These are phyloP conservation scores for Polypterus bichir DNA, from an alignment of 2,113 vertebrate genomes.

Conservation along the genomic window DNA sequence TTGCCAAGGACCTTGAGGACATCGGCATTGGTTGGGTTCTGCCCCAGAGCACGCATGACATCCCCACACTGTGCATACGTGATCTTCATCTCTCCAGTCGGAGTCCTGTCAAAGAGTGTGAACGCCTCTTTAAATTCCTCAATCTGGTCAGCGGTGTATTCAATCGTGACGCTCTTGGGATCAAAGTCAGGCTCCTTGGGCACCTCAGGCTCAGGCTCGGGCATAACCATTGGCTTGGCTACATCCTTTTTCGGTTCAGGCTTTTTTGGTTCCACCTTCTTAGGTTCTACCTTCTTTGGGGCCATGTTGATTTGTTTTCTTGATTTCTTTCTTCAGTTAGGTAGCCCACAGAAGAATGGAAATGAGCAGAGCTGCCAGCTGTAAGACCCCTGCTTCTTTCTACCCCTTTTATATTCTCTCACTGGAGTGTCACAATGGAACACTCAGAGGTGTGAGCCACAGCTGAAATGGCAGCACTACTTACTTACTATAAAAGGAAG, in stretches of 20 bases:
- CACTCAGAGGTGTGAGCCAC: slow-evolving; percentile 1
- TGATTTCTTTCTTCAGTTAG: not conserved
- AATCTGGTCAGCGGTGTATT: slow-evolving; percentile 65
- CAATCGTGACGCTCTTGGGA: slow-evolving; percentile 55
- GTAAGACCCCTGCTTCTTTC: slow-evolving; percentile 1
- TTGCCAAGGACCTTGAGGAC: slow-evolving; percentile 89
- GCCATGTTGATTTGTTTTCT: slow-evolving; percentile 35
- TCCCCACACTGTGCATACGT: slow-evolving; percentile 81
- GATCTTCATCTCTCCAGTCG: slow-evolving; percentile 82
- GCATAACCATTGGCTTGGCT: slow-evolving; percentile 28
- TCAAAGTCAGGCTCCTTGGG: slow-evolving; percentile 52
- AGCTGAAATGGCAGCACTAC: not conserved
- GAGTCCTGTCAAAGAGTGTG: slow-evolving; percentile 78
- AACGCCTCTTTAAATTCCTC: slow-evolving; percentile 96
- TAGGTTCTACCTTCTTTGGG: slow-evolving; percentile 56
- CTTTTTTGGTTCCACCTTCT: slow-evolving; percentile 54
- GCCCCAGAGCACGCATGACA: slow-evolving; percentile 84
- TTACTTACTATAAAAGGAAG: slow-evolving; percentile 19
- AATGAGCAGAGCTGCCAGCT: not conserved
- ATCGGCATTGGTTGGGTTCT: slow-evolving; percentile 91
- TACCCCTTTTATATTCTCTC: slow-evolving; percentile 12
- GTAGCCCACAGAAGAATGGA: not conserved
- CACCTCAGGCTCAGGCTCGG: slow-evolving; percentile 32
- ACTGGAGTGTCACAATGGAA: not conserved
- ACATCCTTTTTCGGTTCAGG: slow-evolving; percentile 47